These are phyloP conservation scores for Eurytoma californica DNA, from an alignment of 2,888 invertebrate genomes.

Conservation along the genomic window DNA sequence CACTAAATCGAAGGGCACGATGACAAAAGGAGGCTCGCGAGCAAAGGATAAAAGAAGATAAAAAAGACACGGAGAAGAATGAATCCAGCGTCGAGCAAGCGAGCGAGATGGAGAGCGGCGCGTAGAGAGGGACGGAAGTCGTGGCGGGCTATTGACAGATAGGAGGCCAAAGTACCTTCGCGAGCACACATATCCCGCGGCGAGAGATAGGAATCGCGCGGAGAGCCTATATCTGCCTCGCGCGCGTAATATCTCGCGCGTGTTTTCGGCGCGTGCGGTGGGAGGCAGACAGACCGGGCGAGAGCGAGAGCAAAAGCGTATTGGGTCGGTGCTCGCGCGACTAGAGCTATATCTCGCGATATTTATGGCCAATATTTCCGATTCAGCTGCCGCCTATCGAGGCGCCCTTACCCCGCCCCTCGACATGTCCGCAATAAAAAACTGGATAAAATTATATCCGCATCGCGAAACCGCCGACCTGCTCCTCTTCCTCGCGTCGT, in stretches of 20 bases:
- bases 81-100: neutral
- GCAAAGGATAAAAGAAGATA: neutral
- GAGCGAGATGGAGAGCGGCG: neutral
- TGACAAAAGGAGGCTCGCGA: neutral
- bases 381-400: constrained; percentile 73
- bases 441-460: constrained; percentile 74
- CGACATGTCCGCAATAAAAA: constrained; percentile 74
- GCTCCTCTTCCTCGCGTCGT: no score
- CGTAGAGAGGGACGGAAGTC: neutral
- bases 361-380: constrained; percentile 75
- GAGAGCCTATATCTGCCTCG: constrained; percentile 44
- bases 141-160: constrained; percentile 37
- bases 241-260: constrained; percentile 53
- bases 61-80: neutral
- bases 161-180: constrained; percentile 35
- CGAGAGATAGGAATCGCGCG: constrained; percentile 12
- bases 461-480: constrained; percentile 30
- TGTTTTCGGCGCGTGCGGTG: constrained; percentile 44
- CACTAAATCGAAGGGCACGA: constrained; percentile 2
- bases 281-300: neutral
- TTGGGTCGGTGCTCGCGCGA: constrained; percentile 50
- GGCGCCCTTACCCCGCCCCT: constrained; percentile 71
- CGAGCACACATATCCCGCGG: neutral
- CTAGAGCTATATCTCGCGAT: constrained; percentile 69
- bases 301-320: constrained; percentile 51